Evolutionary conservation across 2,888 invertebrate species (phyloP), one percentile per base, ranked within the genome.

Genomic region (Hesperia comma): DNA sequence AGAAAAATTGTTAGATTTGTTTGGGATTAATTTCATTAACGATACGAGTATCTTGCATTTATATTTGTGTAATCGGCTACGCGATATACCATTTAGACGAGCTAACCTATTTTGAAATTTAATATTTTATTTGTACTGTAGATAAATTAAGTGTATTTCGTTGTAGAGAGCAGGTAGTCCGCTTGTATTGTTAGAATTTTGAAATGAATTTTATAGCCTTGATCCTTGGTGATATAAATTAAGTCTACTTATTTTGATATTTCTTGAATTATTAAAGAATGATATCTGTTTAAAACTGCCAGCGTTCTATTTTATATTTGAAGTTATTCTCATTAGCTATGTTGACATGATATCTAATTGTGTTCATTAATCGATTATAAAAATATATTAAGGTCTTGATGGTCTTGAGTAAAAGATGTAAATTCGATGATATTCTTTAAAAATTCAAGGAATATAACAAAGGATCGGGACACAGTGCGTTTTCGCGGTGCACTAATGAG

Each of bases 1-100:
- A 88, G 86, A 76, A 84, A 26, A 86, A 86, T 87, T 85, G 85
- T 86, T 90, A 87, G 86, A 79, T 51, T 63, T 68, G 79, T 79
- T 82, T 77, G 79, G 77, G 79, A 80, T 79, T 81, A 80, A 80
- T 87, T 85, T 85, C 61, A 61, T 49, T 26, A 61, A 61, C 60
- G 33, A 69, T 70, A 68, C 64, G 67, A 69, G 68, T 71, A 70
- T 70, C 61, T 68, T 70, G 73, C 72, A 74, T 78, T 75, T 76
- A 74, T 70, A 72, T 74, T 74, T 67, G 49, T 67, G 49, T 67
- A 61, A 61, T 56, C 66, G 10, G 66, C 66, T 66, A 46, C 37
- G 60, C 60, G 43, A 46, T 46, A 33, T 33, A 37, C 8, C 37
- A 37, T 49, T 49, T 55, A 58, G 56, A 37, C 54, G 53, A 56